These are phyloP conservation scores for Scalopus aquaticus DNA, from an alignment of 2,113 vertebrate genomes.

Conservation along the genomic window DNA sequence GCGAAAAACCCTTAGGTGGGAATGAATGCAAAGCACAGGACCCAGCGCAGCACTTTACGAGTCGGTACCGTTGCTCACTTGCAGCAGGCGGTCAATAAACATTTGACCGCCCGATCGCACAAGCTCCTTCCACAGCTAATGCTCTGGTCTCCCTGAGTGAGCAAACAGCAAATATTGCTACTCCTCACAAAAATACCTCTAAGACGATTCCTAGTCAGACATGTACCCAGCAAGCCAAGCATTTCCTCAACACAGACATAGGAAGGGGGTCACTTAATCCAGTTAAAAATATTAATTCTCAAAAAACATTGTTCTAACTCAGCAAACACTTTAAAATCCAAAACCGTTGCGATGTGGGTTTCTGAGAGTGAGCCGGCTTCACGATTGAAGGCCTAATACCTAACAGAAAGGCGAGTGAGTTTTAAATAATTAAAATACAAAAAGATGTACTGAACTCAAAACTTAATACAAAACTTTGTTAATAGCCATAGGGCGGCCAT, in stretches of 20 bases:
- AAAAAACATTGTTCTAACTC: slow-evolving; percentile 5
- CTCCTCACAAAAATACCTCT: background rate
- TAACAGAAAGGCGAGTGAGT: background rate
- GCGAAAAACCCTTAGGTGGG: slow-evolving; percentile 3
- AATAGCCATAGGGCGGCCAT: background rate
- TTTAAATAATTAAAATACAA: slow-evolving; percentile 29
- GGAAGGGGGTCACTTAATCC: background rate
- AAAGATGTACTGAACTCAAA: slow-evolving; percentile 13
- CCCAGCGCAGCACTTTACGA: background rate
- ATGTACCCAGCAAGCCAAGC: background rate
- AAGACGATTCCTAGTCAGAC: background rate
- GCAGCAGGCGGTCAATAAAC: background rate
- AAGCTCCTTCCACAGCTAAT: background rate
- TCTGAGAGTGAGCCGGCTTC: slow-evolving; percentile 2
- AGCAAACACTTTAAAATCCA: slow-evolving; percentile 26
- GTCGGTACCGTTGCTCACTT: slow-evolving; percentile 13
- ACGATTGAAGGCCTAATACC: background rate
- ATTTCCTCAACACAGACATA: background rate
- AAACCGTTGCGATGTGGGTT: background rate
- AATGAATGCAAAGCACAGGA: slow-evolving; percentile 18
- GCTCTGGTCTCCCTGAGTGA: background rate
- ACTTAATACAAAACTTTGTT: background rate
- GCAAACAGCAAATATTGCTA: background rate
- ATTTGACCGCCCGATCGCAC: background rate
- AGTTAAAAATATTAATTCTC: background rate